phyloP scores from a whole-genome alignment of 2,888 invertebrate species.

The Drepana falcataria region DNA sequence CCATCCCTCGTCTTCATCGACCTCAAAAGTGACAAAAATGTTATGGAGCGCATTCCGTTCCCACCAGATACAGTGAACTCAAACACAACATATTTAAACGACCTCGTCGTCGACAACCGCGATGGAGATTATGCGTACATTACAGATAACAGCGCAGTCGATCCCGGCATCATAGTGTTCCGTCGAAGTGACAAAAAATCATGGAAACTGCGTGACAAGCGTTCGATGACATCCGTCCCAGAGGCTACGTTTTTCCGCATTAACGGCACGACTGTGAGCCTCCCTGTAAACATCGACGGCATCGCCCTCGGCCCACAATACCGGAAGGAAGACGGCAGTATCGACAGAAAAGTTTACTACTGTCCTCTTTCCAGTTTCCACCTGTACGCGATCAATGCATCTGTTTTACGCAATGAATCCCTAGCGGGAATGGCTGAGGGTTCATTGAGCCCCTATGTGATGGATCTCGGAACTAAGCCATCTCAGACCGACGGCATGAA shows the following conservation, averaged over 20 bases:
- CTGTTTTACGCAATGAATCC: conserved; percentile 77
- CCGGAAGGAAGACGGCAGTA: conserved; percentile 40
- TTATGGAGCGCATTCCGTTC: conserved; percentile 80
- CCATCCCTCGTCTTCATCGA: conserved; percentile 84
- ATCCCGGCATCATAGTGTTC: conserved; percentile 86
- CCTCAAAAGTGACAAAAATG: conserved; percentile 77
- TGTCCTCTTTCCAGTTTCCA: conserved; percentile 83
- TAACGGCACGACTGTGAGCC: conserved; percentile 76
- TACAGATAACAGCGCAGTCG: conserved; percentile 82
- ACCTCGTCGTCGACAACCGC: conserved; percentile 85
- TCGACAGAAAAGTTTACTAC: conserved; percentile 81
- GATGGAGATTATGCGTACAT: conserved; percentile 85
- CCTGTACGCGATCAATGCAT: conserved; percentile 82
- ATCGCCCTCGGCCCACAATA: conserved; percentile 84
- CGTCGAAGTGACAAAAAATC: conserved; percentile 80
- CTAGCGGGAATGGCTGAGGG: conserved; percentile 48
- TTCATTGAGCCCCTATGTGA: conserved; percentile 68
- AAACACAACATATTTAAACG: conserved; percentile 82
- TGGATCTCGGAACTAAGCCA: conserved; percentile 79
- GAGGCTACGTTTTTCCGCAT: conserved; percentile 80
- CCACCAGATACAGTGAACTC: conserved; percentile 78
- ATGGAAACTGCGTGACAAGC: conserved; percentile 83
- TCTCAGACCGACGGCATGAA: conserved; percentile 87
- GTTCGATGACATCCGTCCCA: conserved; percentile 80
- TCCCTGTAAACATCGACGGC: conserved; percentile 82